Percentiles rank a stretch among this genome's conserved stretches.
phyloP scores from a whole-genome alignment of 2,888 invertebrate genomes.

The Nematopogon swammerdamellus region DNA sequence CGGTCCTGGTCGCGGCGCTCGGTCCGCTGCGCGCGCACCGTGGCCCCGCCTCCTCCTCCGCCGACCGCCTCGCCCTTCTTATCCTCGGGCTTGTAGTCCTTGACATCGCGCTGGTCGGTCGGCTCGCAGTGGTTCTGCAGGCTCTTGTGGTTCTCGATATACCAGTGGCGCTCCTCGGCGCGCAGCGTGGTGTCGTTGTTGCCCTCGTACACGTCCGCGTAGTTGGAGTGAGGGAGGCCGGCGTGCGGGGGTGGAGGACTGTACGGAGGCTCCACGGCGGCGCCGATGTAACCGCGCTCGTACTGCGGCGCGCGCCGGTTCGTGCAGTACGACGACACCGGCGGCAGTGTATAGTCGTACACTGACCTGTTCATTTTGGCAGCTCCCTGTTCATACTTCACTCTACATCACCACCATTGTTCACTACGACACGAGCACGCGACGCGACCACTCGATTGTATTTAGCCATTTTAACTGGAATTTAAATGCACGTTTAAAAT shows the following conservation, averaged over 20 bases:
- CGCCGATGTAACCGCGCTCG: slow-evolving; percentile 38
- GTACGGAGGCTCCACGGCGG: slow-evolving; percentile 32
- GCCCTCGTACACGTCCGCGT: slow-evolving; percentile 51
- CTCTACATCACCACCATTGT: not conserved
- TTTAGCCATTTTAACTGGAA: not conserved
- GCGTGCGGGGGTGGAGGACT: slow-evolving; percentile 33
- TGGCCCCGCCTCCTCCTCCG: slow-evolving; percentile 35
- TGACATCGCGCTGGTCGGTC: slow-evolving; percentile 39
- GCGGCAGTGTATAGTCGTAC: slow-evolving; percentile 50
- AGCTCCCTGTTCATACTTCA: slow-evolving; percentile 14
- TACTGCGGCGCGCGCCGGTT: slow-evolving; percentile 45
- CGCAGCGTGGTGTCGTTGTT: slow-evolving; percentile 51
- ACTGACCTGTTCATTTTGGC: slow-evolving; percentile 54
- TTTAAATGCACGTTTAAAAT: too few species aligned
- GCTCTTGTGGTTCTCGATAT: slow-evolving; percentile 51
- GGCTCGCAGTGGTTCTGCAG: slow-evolving; percentile 35
- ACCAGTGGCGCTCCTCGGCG: slow-evolving; percentile 52
- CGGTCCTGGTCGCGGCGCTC: slow-evolving; percentile 45
- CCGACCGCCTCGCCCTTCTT: slow-evolving; percentile 46
- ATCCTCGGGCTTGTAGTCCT: slow-evolving; percentile 48
- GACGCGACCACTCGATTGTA: too few species aligned
- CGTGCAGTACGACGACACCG: slow-evolving; percentile 41
- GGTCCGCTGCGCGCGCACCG: slow-evolving; percentile 29
- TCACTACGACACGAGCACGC: too few species aligned
- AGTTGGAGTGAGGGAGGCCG: slow-evolving; percentile 41